These are phyloP conservation scores for Onychostoma macrolepis DNA, from an alignment of 2,113 vertebrate genomes.

Conservation along the genomic window DNA sequence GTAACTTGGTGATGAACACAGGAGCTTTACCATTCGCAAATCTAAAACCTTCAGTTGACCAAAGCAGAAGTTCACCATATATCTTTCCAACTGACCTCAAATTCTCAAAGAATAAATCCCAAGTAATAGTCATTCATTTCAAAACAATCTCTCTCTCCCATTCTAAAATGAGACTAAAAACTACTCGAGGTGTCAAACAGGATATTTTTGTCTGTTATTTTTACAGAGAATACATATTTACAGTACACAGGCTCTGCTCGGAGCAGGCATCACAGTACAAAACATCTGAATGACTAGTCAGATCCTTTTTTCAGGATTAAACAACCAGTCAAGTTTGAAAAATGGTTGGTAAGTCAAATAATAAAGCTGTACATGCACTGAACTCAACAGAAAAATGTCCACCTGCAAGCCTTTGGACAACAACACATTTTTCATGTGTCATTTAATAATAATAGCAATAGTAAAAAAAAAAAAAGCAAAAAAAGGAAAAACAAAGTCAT, in stretches of 20 bases:
- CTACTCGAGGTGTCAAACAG: not conserved
- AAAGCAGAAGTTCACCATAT: not conserved
- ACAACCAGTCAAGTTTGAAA: conserved; percentile 13
- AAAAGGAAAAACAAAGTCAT: no score
- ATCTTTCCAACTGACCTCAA: not conserved
- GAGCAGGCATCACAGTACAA: conserved; percentile 59
- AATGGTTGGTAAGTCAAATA: not conserved
- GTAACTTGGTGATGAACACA: not conserved
- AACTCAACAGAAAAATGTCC: not conserved
- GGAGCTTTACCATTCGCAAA: not conserved
- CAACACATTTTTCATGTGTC: not conserved
- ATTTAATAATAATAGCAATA: not conserved
- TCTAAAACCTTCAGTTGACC: not conserved
- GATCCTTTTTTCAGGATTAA: not conserved
- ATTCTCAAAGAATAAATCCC: not conserved
- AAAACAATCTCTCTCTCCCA: not conserved
- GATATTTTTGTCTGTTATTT: conserved; percentile 37
- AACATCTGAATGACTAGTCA: conserved; percentile 29
- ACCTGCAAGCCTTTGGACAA: not conserved
- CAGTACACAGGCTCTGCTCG: conserved; percentile 51
- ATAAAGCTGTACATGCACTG: conserved; percentile 22
- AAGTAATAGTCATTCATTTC: not conserved
- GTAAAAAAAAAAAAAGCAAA: no score
- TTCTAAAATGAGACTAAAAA: not conserved
- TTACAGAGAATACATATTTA: conserved; percentile 56